phyloP scores from a whole-genome alignment of 2,888 invertebrate species.

The Craniophora ligustri region DNA sequence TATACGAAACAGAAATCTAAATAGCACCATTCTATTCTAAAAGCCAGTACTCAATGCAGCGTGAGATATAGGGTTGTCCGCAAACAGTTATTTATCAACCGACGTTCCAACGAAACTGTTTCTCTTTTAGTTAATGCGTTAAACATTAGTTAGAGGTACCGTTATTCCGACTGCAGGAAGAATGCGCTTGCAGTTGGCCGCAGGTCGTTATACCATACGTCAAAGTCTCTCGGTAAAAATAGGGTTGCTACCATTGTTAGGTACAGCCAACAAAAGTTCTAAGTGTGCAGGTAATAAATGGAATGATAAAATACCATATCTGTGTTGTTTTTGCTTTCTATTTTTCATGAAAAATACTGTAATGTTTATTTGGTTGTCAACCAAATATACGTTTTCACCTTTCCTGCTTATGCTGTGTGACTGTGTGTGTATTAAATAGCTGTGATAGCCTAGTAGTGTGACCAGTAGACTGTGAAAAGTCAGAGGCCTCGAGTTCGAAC shows the following conservation, averaged over 20 bases:
- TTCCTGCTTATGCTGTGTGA: no score
- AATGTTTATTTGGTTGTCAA: no score
- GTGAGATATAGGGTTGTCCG: slow-evolving; percentile 51
- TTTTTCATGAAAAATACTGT: no score
- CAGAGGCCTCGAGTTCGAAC: no score
- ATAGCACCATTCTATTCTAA: slow-evolving; percentile 29
- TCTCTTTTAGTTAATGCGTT: slow-evolving; percentile 52
- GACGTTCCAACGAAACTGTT: slow-evolving; percentile 43
- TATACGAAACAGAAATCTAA: not conserved
- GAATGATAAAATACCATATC: no score
- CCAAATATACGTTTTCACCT: no score
- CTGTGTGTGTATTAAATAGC: no score
- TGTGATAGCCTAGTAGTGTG: no score
- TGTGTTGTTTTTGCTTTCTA: not conserved
- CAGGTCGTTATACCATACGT: slow-evolving; percentile 41
- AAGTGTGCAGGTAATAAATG: not conserved
- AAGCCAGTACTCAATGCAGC: slow-evolving; percentile 44
- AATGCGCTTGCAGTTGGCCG: slow-evolving; percentile 52
- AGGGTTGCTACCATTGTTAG: slow-evolving; percentile 3
- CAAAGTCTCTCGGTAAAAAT: slow-evolving; percentile 53
- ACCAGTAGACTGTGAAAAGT: no score
- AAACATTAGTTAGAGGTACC: slow-evolving; percentile 56
- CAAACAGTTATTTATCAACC: slow-evolving; percentile 52
- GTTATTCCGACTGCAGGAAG: slow-evolving; percentile 49
- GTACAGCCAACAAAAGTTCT: not conserved